Evolutionary conservation across 2,113 vertebrate genomes (phyloP).

Genomic region (Rhabdornis inornatus): DNA sequence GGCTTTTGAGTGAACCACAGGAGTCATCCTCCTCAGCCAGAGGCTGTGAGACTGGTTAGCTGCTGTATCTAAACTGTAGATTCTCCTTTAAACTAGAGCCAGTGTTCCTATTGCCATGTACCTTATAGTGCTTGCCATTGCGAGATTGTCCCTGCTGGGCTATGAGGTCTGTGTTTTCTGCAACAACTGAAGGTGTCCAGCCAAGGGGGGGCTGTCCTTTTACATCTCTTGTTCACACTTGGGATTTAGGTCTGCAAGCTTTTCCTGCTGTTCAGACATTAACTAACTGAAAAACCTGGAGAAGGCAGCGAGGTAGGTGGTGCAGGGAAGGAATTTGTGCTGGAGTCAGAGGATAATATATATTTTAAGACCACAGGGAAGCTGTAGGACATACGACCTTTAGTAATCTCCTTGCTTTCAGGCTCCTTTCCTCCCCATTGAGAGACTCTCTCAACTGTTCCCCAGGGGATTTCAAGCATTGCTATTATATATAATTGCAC

Average conservation of each 20-base stretch:
- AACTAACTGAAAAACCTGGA: background rate
- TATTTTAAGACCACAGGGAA: slow-evolving; percentile 31
- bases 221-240: background rate
- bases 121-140: background rate
- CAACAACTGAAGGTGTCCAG: background rate
- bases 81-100: background rate
- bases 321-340: background rate
- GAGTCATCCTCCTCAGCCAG: background rate
- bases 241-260: background rate
- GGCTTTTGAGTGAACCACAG: background rate
- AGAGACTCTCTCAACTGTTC: slow-evolving; percentile 35
- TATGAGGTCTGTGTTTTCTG: background rate
- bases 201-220: background rate
- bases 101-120: background rate
- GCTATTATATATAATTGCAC: slow-evolving; percentile 42
- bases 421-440: slow-evolving; percentile 32
- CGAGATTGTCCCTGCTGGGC: background rate
- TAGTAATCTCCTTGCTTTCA: slow-evolving; percentile 48
- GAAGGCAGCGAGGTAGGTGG: slow-evolving; percentile 19
- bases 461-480: slow-evolving; percentile 12
- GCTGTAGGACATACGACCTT: slow-evolving; percentile 23
- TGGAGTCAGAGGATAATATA: slow-evolving; percentile 2
- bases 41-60: background rate
- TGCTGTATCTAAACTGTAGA: background rate
- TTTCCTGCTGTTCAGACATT: slow-evolving; percentile 20